Evolutionary conservation across 2,888 invertebrate species (phyloP).

Genomic region (Actias luna): DNA sequence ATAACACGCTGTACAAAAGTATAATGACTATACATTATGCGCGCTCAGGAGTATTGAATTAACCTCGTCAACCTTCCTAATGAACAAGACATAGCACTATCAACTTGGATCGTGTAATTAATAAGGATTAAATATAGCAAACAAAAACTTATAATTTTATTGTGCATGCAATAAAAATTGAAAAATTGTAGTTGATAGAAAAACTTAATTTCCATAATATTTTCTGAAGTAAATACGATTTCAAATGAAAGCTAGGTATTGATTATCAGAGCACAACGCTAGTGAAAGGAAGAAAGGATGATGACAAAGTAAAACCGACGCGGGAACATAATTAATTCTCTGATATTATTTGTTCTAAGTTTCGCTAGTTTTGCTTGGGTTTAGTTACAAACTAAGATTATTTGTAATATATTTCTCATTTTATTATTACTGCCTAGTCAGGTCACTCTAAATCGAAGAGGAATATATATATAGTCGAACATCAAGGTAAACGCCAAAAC

Average conservation of each 20-base stretch:
- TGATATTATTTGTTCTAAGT: not conserved
- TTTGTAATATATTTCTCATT: too few species aligned
- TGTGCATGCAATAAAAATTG: not conserved
- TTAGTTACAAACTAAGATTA: too few species aligned
- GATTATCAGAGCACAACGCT: conserved; percentile 14
- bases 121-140: not conserved
- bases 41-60: conserved; percentile 32
- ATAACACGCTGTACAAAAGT: conserved; percentile 32
- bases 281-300: conserved; percentile 19
- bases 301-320: not conserved
- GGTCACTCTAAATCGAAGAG: too few species aligned
- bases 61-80: conserved; percentile 45
- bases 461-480: too few species aligned
- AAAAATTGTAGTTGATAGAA: not conserved
- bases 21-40: conserved; percentile 29
- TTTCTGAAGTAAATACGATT: conserved; percentile 4
- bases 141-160: too few species aligned
- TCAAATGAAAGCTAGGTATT: conserved; percentile 11
- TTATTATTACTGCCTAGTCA: too few species aligned
- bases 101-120: not conserved
- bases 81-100: conserved; percentile 26
- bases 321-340: not conserved
- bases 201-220: not conserved
- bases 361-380: not conserved
- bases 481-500: too few species aligned